phyloP scores from a whole-genome alignment of 2,113 vertebrate genomes.

The Pollachius pollachius region DNA sequence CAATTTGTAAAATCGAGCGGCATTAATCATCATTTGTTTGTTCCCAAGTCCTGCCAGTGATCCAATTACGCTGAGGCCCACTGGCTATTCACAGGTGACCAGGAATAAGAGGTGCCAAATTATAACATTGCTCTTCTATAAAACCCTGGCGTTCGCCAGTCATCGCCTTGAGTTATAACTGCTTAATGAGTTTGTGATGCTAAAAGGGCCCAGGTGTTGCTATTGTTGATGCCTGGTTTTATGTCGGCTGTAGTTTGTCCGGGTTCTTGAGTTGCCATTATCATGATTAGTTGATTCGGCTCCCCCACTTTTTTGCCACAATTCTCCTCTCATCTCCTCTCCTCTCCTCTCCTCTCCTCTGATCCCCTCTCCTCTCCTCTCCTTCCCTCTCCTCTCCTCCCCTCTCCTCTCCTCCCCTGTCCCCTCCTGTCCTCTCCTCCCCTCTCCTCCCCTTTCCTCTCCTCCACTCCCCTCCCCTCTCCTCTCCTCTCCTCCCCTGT shows the following conservation, averaged over 20 bases:
- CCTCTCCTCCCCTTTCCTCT: not conserved
- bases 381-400: not conserved
- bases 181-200: constrained; percentile 27
- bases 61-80: not conserved
- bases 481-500: not conserved
- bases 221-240: constrained; percentile 45
- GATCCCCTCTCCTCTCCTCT: not conserved
- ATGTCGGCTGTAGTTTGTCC: constrained; percentile 37
- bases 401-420: not conserved
- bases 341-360: not conserved
- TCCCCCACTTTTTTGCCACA: constrained; percentile 12
- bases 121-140: not conserved
- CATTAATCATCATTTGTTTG: not conserved
- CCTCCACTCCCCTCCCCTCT: constrained; percentile 8
- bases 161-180: constrained; percentile 18
- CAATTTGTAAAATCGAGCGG: not conserved
- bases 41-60: not conserved
- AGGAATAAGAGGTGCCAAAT: not conserved
- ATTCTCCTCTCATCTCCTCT: constrained; percentile 5
- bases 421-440: not conserved
- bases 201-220: constrained; percentile 41
- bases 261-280: constrained; percentile 32
- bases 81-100: not conserved
- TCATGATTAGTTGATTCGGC: constrained; percentile 36
- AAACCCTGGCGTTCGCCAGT: constrained; percentile 22